A percentile compares a stretch with the other conserved stretches of the same genome.
Conservation (phyloP, 2,797 vertebrate genomes). For the Tiaroga cobitis region DNA sequence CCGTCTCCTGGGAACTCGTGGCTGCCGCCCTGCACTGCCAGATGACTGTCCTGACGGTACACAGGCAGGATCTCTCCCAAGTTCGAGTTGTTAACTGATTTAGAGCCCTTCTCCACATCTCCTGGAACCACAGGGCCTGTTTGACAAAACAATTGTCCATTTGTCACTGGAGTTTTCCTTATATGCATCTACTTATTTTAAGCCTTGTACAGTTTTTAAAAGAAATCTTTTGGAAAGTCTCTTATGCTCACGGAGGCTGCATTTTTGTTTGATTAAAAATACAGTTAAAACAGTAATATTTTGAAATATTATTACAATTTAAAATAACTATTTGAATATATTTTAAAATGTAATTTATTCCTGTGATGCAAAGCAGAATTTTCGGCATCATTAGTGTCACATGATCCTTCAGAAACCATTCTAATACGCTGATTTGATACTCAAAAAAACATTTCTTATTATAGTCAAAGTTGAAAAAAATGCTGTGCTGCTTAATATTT, state of each 20-base stretch:
- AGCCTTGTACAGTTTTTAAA: background rate
- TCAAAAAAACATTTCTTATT: background rate
- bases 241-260: background rate
- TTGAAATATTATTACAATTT: background rate
- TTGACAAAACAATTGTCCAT: slow-evolving; percentile 20
- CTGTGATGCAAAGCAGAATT: background rate
- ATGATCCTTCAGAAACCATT: background rate
- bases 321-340: background rate
- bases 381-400: background rate
- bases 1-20: slow-evolving; percentile 97
- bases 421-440: background rate
- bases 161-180: background rate
- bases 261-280: background rate
- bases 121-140: slow-evolving; percentile 86
- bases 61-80: slow-evolving; percentile 92
- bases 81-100: slow-evolving; percentile 81
- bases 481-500: background rate
- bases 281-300: background rate
- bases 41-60: slow-evolving; percentile 93
- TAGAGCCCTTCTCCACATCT: slow-evolving; percentile 95
- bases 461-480: background rate
- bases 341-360: background rate
- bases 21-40: slow-evolving; percentile 89
- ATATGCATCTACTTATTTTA: background rate
- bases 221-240: background rate